phyloP scores from a whole-genome alignment of 2,113 vertebrate species.

The Pangasianodon gigas region DNA sequence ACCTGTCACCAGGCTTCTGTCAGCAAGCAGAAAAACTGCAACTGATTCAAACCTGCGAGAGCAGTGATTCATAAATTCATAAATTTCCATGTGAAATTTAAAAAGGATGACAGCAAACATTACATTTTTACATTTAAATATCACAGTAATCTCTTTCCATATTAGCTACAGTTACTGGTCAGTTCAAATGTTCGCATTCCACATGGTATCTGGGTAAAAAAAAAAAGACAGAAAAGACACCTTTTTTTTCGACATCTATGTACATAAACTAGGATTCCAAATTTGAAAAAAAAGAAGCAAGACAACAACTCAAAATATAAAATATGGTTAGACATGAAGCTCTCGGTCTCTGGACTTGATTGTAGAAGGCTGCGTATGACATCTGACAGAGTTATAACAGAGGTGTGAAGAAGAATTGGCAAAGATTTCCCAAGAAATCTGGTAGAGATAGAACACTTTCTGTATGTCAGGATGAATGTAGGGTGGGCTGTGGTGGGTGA shows the following conservation, averaged over 20 bases:
- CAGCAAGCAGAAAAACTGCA: conserved; percentile 18
- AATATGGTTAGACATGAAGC: background rate
- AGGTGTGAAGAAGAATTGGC: background rate
- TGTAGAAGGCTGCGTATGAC: background rate
- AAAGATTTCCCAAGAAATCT: background rate
- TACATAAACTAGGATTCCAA: background rate
- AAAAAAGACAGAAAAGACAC: background rate
- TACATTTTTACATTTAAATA: background rate
- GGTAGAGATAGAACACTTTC: background rate
- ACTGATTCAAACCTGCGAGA: background rate
- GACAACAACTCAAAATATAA: background rate
- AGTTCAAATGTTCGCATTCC: background rate
- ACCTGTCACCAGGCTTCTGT: conserved; percentile 39
- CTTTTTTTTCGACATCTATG: background rate
- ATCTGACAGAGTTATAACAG: background rate
- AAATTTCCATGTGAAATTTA: background rate
- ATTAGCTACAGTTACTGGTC: background rate
- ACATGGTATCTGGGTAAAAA: background rate
- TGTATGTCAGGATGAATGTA: background rate
- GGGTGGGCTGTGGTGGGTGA: background rate
- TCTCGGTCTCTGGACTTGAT: background rate
- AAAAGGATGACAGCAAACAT: background rate
- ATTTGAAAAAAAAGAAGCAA: background rate
- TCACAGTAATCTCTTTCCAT: too few species aligned
- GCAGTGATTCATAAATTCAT: background rate